Base-by-base conservation (phyloP, 2,888 invertebrate genomes). In the Drosophila crucigera region DNA sequence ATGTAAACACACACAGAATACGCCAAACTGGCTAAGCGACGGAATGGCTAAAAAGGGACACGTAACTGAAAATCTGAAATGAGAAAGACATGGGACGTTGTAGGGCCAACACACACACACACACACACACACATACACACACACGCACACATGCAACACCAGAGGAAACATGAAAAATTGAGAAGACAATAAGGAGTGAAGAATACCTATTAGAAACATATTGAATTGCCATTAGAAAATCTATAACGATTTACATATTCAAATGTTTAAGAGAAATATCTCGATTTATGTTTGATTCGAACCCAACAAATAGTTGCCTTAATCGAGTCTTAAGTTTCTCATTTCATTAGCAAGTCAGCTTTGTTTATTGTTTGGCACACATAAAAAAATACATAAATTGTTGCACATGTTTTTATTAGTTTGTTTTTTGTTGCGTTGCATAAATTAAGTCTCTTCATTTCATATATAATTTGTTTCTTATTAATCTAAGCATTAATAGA, bases 141-240 rank as follows among this genome's bases (percentile, higher is more conserved):
- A 25, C 6, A 7, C 9, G 22, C 14, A 28, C 16, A 49, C 25
- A 25, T 10, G 37, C 19, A 5, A 25, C 11, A 35, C 16, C 35
- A 35, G 22, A 2, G 31, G 16, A 30, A 47, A 28, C 30, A 28
- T 19, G 43, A 47, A 35, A 31, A 37, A 49, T 37, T 3, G 30
- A 39, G 31, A 55, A 49, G 65, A 25, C 54, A 11, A 50, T 41
- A 49, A 41, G 50, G 50, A 61, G 41, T 55, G 49, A 54, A 33
- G 4, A 25, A n/a, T 19, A 25, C 9, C n/a, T 43, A 43, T 16
- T 39, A 22, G 22, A 31, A 10, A 6, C 16, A 10, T 31, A 30
- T 53, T 22, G 30, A 33, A 53, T 4, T 47, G 47, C 25, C 25
- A 25, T 25, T 25, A 25, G 25, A n/a, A 25, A 25, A 47, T 25